Evolutionary conservation across 2,113 vertebrate genomes (phyloP), one percentile per base, ranked within the genome.

Genomic region (Oncorhynchus tshawytscha): DNA sequence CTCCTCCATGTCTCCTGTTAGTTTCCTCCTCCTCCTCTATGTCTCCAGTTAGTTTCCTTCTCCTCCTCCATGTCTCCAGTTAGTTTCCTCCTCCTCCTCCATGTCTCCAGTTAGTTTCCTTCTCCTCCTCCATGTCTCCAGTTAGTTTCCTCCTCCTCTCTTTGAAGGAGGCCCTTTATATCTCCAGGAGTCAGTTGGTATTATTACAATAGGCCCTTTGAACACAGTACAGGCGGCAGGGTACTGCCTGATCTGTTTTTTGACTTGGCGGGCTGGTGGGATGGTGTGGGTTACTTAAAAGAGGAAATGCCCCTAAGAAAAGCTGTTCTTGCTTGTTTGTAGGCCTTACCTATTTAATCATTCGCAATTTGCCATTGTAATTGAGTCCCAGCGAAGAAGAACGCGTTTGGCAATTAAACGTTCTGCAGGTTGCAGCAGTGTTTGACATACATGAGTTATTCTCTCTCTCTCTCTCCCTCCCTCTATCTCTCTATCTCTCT

Each of bases 391-490:
- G 69, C 31, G 11, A 75, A 29, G 22, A 81, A 77, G 73, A 67
- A 65, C 72, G 49, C 25, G 74, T 39, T 70, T 69, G 54, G 57
- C 73, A 67, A 75, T 78, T 77, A 24, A 67, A 68, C 82, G 88
- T 87, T 88, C 24, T 18, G 8, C 24, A 77, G 90, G 82, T 75
- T 77, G 80, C 90, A 93, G 90, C 88, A 94, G 89, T 79, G 67
- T 90, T 88, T 88, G 85, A 70, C 84, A 71, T 85, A 67, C 76
- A 62, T 79, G 90, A 80, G 68, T 78, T 92, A 92, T 9, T 2
- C 70, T 13, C 13, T 69, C 60, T 27, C 24, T 70, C 60, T 71
- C 51, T 62, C 71, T 20, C 59, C 54, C 13, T 15, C 13, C 16
- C 49, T 51, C 12, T 12, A 13, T 51, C 3, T 51, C 11, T 51